These are phyloP conservation scores for Meteorus sp. DNA, from an alignment of 1,140 invertebrate genomes.

Conservation along the genomic window DNA sequence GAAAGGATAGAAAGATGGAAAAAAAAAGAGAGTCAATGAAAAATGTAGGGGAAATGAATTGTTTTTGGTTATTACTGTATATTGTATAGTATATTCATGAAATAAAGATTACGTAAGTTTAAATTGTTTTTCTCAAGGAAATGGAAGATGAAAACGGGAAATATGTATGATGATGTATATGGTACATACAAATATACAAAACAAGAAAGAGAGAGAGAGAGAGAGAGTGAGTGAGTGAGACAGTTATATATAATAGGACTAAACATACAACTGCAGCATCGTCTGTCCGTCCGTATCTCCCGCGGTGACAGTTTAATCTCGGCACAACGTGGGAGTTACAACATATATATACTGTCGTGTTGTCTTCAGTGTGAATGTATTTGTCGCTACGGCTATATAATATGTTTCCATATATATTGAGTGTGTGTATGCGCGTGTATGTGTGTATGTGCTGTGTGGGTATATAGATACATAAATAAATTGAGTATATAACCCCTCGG, in stretches of 20 bases:
- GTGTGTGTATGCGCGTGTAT: not conserved
- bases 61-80: too few relatives aligned
- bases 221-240: slow-evolving; percentile 2
- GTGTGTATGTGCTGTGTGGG: not conserved
- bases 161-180: not conserved
- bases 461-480: not conserved
- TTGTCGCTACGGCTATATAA: not conserved
- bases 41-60: too few relatives aligned
- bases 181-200: not conserved
- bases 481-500: slow-evolving; percentile 5
- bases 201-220: slow-evolving; percentile 3
- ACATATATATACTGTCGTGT: slow-evolving; percentile 11
- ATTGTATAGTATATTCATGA: too few relatives aligned
- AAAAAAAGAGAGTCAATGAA: too few relatives aligned
- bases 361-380: slow-evolving; percentile 6
- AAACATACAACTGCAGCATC: not conserved
- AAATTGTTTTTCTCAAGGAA: too few relatives aligned
- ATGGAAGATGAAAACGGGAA: not conserved
- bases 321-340: slow-evolving; percentile 23
- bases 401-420: not conserved
- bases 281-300: slow-evolving; percentile 18
- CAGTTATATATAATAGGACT: not conserved
- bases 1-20: too few relatives aligned
- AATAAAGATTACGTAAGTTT: too few relatives aligned
- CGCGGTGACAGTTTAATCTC: slow-evolving; percentile 28